Evolutionary conservation across 2,797 vertebrate genomes (phyloP), one percentile per base, ranked within the genome.

Genomic region (Pseudochromis fuscus): DNA sequence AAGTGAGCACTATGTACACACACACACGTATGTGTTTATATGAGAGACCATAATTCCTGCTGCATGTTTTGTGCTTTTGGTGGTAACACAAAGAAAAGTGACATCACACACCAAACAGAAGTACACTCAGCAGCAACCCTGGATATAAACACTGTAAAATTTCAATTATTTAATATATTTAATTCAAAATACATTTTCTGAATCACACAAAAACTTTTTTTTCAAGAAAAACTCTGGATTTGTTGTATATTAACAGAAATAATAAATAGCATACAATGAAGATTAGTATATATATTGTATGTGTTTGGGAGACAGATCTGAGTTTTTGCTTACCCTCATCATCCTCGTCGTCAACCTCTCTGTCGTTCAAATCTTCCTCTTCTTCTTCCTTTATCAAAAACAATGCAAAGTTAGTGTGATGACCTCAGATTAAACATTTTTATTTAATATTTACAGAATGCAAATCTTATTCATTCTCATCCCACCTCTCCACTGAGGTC

Each of bases 341-440:
- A 19, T 97, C 96, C 25, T 97, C 97, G 27, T 97, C 96, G 1
- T 98, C 96, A 67, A 95, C 96, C 73, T 98, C 97, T 4, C 87
- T 94, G 11, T 98, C 96, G 0, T 97, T 97, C 81, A 95, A 89
- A 56, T 96, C 96, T 68, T 98, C 97, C 56, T 98, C 97, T 25
- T 95, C 94, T 56, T 98, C 97, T 85, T 99, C 97, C 96, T 93
- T 83, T n/a, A 30, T 38, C 4, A 8, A 46, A 35, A 63, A 49
- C 3, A 56, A 64, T 11, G 4, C 1, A 35, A 52, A 23, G 16
- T 72, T 6, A 60, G 19, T 23, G 1, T 1, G 2, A 3, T 25
- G 18, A 33, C 27, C 18, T 44, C 11, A 50, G 7, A 35, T 18
- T 0, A 25, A 30, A 1, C 6, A 0, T 33, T 37, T 64, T 6